Evolutionary conservation across 2,113 vertebrate genomes (phyloP).

Genomic region (Eira barbara): DNA sequence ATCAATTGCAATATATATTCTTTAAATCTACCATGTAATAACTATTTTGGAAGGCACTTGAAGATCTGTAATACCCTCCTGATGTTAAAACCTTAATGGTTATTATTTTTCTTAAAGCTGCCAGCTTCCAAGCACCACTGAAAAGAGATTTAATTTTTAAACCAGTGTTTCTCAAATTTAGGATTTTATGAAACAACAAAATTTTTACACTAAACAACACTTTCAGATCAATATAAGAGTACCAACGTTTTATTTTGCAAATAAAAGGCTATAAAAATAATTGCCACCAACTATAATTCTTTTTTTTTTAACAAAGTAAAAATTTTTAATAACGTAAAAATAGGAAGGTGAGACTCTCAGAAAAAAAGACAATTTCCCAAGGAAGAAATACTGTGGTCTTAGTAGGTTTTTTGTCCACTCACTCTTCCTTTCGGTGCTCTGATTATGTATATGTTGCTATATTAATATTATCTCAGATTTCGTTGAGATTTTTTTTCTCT

Average conservation of each 20-base stretch:
- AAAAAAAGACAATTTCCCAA: conserved; percentile 6
- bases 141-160: background rate
- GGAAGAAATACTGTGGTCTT: background rate
- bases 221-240: background rate
- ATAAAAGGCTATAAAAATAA: background rate
- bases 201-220: background rate
- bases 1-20: background rate
- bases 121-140: background rate
- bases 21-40: background rate
- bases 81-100: background rate
- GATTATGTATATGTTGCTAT: background rate
- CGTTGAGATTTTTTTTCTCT: background rate
- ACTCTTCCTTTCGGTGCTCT: background rate
- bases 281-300: background rate
- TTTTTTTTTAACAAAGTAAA: background rate
- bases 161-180: background rate
- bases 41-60: background rate
- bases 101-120: background rate
- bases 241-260: background rate
- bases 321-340: background rate
- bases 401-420: background rate
- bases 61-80: background rate
- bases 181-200: background rate
- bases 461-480: background rate
- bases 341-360: background rate